Evolutionary conservation across 2,797 vertebrate species (phyloP), one percentile per base, ranked within the genome.

Genomic region (Sternarchorhynchus goeldii): DNA sequence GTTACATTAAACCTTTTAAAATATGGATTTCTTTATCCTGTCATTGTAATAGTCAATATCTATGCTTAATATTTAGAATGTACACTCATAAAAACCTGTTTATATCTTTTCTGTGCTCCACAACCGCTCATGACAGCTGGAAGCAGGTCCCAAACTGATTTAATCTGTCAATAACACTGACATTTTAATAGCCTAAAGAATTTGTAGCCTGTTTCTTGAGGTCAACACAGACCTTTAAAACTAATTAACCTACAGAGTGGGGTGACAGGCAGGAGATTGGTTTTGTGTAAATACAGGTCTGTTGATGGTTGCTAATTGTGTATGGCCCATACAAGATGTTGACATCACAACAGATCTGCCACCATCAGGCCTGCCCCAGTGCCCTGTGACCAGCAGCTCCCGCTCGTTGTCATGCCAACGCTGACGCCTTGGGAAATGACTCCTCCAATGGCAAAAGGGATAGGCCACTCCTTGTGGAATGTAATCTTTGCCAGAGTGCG

Each of bases 381-480:
- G 69, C 75, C 58, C 31, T 18, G 79, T 84, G 80, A 73, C 84
- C 75, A 80, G 78, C 82, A 77, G 83, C 75, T 79, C 64, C 20
- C 62, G 80, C 83, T 18, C 5, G 84, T 85, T 88, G 87, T 90
- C 90, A 90, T 89, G 87, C 88, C 85, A 91, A 91, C 88, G 85
- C 16, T 75, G 82, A 66, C 73, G 60, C 76, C 80, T 81, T 73
- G 83, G 80, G 73, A 71, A 87, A 86, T 70, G 65, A 81, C 86
- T 84, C 62, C 56, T 77, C 85, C 82, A 81, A 75, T 83, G 77
- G 72, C 81, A 82, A 81, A 68, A 29, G 75, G 79, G 76, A 55
- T 60, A 57, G 50, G 53, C 59, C 77, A 82, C 76, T 86, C 82
- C 82, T 84, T 83, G 76, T 77, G 84, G 87, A 84, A 81, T 75